Percentiles rank a stretch among this genome's conserved stretches.
Conservation (phyloP, 2,113 vertebrate genomes). For the Cavia aperea region DNA sequence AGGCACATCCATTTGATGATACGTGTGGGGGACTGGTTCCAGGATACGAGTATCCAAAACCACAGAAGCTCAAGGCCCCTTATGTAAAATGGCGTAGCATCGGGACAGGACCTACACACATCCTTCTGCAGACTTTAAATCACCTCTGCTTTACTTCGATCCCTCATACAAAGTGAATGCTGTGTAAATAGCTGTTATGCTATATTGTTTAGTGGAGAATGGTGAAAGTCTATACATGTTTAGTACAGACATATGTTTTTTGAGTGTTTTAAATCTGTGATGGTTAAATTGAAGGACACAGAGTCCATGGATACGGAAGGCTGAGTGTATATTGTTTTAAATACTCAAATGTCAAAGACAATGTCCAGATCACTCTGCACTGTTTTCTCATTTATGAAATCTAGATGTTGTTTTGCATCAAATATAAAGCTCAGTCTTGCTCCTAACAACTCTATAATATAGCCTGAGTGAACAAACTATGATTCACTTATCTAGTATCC, state of each 20-base stretch:
- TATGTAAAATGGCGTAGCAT: not conserved
- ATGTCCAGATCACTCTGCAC: rapidly evolving
- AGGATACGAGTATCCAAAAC: not conserved
- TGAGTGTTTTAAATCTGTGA: not conserved
- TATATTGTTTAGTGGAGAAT: not conserved
- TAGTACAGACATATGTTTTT: not conserved
- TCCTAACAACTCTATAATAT: not conserved
- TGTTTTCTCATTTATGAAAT: not conserved
- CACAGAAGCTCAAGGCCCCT: not conserved
- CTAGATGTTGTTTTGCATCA: not conserved
- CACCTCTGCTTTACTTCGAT: not conserved
- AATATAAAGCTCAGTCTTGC: not conserved
- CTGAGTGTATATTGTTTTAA: not conserved
- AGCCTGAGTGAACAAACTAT: not conserved
- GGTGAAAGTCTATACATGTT: not conserved
- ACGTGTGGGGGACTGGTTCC: not conserved
- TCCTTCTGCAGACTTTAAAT: not conserved
- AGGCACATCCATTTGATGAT: not conserved
- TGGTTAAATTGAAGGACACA: not conserved
- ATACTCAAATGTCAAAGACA: not conserved
- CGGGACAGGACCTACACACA: not conserved
- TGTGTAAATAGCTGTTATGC: not conserved
- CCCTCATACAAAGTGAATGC: not conserved
- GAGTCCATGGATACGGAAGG: not conserved
- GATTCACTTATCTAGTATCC: not conserved